Conservation (phyloP, 1,140 invertebrate genomes). For the Tribolium madens region DNA sequence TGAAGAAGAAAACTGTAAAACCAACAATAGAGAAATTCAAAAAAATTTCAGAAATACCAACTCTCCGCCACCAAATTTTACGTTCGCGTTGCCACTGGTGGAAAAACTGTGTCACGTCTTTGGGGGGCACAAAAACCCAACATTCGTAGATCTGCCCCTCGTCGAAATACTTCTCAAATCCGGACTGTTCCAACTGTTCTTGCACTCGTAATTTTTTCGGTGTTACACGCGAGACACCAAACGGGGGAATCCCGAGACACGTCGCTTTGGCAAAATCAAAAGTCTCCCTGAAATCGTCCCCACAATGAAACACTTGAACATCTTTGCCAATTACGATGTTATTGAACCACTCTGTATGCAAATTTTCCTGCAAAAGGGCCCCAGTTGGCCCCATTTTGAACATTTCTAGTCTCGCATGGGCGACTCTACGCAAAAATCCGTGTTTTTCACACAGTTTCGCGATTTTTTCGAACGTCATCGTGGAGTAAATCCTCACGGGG, state of each 20-base stretch:
- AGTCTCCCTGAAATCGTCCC: slow-evolving; percentile 59
- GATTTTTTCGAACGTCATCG: slow-evolving; percentile 65
- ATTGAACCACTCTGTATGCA: slow-evolving; percentile 71
- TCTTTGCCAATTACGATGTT: slow-evolving; percentile 69
- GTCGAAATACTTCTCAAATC: slow-evolving; percentile 50
- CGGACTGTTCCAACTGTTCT: slow-evolving; percentile 46
- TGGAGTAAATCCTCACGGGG: slow-evolving; percentile 66
- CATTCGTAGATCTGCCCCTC: slow-evolving; percentile 59
- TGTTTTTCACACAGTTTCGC: slow-evolving; percentile 64
- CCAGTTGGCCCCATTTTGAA: slow-evolving; percentile 69
- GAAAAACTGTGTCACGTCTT: slow-evolving; percentile 70
- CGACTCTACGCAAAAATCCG: slow-evolving; percentile 62
- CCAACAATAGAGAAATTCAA: not conserved
- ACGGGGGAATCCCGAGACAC: slow-evolving; percentile 65
- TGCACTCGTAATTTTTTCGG: slow-evolving; percentile 60
- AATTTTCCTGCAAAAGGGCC: slow-evolving; percentile 68
- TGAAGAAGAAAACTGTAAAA: slow-evolving; percentile 73
- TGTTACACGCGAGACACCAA: slow-evolving; percentile 69
- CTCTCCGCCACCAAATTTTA: slow-evolving; percentile 85
- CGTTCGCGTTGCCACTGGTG: slow-evolving; percentile 79
- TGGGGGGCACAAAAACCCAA: slow-evolving; percentile 62
- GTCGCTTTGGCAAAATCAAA: slow-evolving; percentile 62
- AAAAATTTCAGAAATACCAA: slow-evolving; percentile 60
- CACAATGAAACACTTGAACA: slow-evolving; percentile 68
- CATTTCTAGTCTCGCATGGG: slow-evolving; percentile 60